These are phyloP conservation scores for Umimayanthus kanabou DNA, from an alignment of 92 coral and sea anemone genomes.

Conservation along the genomic window DNA sequence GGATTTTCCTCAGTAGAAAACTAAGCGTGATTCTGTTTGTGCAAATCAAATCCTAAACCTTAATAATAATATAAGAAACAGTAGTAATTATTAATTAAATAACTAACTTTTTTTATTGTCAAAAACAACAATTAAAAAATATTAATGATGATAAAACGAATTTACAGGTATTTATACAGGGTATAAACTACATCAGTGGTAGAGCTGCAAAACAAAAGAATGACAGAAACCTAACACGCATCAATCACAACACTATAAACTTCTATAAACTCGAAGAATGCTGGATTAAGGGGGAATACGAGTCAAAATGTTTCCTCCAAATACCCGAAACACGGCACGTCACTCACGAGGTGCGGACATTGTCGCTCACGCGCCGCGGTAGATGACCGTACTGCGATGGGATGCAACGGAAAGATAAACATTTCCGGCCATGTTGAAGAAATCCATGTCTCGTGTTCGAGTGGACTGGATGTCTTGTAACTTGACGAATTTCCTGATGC, in stretches of 20 bases:
- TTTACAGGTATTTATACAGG: no score
- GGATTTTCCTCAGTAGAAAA: no score
- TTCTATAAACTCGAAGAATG: neutral
- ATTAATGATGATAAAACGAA: no score
- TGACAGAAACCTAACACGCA: neutral
- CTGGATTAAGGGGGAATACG: neutral
- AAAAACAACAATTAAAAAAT: no score
- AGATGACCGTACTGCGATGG: conserved; percentile 75
- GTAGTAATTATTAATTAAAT: no score
- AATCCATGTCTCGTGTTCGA: conserved; percentile 92
- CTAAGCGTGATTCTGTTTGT: no score
- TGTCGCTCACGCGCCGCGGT: conserved; percentile 66
- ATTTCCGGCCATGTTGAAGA: conserved; percentile 89
- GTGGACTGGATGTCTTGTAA: conserved; percentile 81
- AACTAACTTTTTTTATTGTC: no score
- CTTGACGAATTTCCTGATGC: conserved; percentile 72
- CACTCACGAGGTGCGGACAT: neutral
- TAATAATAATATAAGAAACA: no score
- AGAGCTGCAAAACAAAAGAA: no score
- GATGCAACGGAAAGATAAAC: conserved; percentile 88
- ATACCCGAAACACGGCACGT: neutral
- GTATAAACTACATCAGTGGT: no score
- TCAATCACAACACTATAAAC: neutral
- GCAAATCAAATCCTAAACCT: no score
- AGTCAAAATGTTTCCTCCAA: neutral